Conservation (phyloP, 2,113 vertebrate genomes). For the Excalfactoria chinensis region DNA sequence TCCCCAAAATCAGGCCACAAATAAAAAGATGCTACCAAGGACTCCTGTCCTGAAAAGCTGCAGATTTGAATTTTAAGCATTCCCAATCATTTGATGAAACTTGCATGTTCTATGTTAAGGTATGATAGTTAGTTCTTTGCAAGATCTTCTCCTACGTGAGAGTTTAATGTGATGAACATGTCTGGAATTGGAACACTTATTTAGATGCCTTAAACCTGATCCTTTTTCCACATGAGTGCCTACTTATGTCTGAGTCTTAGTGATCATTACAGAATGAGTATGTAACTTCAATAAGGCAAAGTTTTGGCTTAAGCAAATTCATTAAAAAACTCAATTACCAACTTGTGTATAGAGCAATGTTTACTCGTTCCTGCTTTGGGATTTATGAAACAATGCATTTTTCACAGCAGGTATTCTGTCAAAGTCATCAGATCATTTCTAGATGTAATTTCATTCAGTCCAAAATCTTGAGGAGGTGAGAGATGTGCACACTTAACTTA, state of each 20-base stretch:
- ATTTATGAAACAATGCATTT: neutral
- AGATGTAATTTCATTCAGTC: neutral
- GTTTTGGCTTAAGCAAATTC: neutral
- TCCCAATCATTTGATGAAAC: neutral
- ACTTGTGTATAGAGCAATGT: neutral
- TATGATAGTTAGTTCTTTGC: neutral
- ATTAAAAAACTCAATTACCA: neutral
- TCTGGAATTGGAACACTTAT: neutral
- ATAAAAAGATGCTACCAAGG: neutral
- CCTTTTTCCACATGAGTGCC: neutral
- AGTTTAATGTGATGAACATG: neutral
- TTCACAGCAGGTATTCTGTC: neutral
- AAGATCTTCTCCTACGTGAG: neutral
- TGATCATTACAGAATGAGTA: neutral
- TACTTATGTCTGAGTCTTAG: neutral
- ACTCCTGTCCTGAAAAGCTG: neutral
- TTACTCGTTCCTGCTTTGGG: neutral
- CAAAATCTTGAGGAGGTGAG: neutral
- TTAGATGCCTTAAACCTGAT: neutral
- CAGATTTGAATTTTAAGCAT: neutral
- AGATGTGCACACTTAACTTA: accelerated
- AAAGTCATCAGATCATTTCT: neutral
- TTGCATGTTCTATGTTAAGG: neutral
- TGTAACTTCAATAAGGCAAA: neutral
- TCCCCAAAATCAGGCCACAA: neutral